A percentile compares a stretch with the other conserved stretches of the same genome.
Conservation (phyloP, 2,888 invertebrate genomes). For the Sipha maydis region DNA sequence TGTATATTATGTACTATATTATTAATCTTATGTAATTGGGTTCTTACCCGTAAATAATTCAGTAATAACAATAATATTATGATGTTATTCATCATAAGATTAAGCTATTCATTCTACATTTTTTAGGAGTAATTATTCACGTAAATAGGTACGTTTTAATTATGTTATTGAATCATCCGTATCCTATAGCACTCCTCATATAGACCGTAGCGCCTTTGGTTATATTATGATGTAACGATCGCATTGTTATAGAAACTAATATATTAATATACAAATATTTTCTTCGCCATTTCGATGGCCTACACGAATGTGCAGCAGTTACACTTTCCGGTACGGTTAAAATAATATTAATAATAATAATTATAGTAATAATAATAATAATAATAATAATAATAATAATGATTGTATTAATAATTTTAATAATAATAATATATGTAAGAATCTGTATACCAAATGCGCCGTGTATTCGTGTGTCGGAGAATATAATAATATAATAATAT, state of each 20-base stretch:
- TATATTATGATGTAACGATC: neutral
- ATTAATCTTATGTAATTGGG: too few species aligned
- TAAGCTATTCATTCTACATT: too few species aligned
- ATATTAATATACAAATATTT: neutral
- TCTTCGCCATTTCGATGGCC: constrained; percentile 7
- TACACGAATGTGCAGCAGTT: neutral
- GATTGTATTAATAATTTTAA: too few species aligned
- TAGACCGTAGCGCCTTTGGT: neutral
- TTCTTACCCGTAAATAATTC: too few species aligned
- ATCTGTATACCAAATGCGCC: too few species aligned
- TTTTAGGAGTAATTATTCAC: neutral
- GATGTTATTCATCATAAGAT: too few species aligned
- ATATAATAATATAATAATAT: neutral
- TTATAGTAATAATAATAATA: neutral
- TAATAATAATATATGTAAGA: too few species aligned
- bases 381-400: too few species aligned
- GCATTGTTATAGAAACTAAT: constrained; percentile 28
- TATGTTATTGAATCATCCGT: neutral
- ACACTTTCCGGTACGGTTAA: constrained; percentile 27
- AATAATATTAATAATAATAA: too few species aligned
- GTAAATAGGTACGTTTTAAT: constrained; percentile 8
- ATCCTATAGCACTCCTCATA: neutral
- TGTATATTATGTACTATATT: too few species aligned
- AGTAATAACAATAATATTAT: too few species aligned
- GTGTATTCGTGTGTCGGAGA: neutral